Conservation (phyloP, 2,797 vertebrate genomes). For the Florisuga fusca region DNA sequence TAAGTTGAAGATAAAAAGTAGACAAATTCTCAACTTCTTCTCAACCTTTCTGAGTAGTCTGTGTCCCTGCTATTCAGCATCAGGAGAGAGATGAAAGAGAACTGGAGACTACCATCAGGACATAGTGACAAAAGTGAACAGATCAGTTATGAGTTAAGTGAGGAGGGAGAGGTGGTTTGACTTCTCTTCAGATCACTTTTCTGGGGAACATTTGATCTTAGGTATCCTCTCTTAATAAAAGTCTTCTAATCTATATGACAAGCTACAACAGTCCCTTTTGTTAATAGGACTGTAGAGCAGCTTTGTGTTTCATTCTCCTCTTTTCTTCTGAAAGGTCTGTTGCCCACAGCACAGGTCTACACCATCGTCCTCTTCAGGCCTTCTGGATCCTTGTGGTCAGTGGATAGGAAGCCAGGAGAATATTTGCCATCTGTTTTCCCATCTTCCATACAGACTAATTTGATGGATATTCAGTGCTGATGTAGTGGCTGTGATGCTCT, state of each 20-base stretch:
- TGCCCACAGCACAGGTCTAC: not conserved
- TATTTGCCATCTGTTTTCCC: not conserved
- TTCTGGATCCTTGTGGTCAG: not conserved
- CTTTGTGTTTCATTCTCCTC: not conserved
- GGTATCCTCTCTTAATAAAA: not conserved
- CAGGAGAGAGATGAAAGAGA: not conserved
- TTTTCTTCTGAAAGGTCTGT: not conserved
- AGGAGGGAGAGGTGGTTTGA: not conserved
- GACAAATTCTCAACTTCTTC: not conserved
- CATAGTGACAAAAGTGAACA: not conserved
- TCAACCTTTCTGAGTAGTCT: not conserved
- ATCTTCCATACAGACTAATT: not conserved
- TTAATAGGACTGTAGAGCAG: not conserved
- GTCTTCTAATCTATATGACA: not conserved
- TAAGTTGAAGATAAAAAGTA: not conserved
- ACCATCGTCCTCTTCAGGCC: fast-evolving
- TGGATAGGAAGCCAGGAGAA: not conserved
- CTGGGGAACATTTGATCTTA: not conserved
- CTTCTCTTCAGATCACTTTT: not conserved
- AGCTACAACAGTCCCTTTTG: not conserved
- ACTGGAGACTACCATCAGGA: not conserved
- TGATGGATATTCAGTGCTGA: not conserved
- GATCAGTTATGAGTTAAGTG: not conserved
- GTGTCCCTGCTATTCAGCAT: not conserved
- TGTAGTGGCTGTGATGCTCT: not conserved